These are phyloP conservation scores for Protosalanx chinensis DNA, from an alignment of 2,797 vertebrate genomes.

Conservation along the genomic window DNA sequence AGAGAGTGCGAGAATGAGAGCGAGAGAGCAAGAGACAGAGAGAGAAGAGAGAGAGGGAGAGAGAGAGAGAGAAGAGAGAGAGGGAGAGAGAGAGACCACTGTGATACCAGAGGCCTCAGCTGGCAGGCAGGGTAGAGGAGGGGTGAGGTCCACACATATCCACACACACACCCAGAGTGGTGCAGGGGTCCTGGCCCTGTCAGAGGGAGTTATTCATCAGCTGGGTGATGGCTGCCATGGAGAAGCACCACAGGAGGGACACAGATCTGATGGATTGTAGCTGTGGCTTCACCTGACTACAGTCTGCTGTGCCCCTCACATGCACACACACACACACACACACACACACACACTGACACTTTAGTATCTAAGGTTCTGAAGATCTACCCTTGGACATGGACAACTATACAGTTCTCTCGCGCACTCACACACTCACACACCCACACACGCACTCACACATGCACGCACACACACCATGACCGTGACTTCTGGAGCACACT, in stretches of 20 bases:
- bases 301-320: slow-evolving; percentile 20
- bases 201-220: slow-evolving; percentile 75
- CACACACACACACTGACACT: slow-evolving; percentile 8
- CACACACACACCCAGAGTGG: slow-evolving; percentile 29
- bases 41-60: slow-evolving; percentile 18
- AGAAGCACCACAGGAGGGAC: slow-evolving; percentile 63
- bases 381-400: no score
- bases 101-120: slow-evolving; percentile 49
- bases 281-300: slow-evolving; percentile 63
- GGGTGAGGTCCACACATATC: not conserved
- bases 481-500: not conserved
- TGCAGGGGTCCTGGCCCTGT: slow-evolving; percentile 78
- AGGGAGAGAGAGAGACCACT: slow-evolving; percentile 35
- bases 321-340: slow-evolving; percentile 5
- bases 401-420: not conserved
- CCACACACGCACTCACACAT: no score
- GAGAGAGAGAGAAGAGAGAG: slow-evolving; percentile 21
- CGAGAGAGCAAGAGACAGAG: not conserved
- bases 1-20: slow-evolving; percentile 43
- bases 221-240: slow-evolving; percentile 66
- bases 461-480: not conserved
- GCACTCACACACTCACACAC: not conserved
- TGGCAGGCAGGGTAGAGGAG: slow-evolving; percentile 53
- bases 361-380: not conserved
- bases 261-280: slow-evolving; percentile 77